Evolutionary conservation across 2,113 vertebrate genomes (phyloP), one percentile per base, ranked within the genome.

Genomic region (Larimichthys polyactis): DNA sequence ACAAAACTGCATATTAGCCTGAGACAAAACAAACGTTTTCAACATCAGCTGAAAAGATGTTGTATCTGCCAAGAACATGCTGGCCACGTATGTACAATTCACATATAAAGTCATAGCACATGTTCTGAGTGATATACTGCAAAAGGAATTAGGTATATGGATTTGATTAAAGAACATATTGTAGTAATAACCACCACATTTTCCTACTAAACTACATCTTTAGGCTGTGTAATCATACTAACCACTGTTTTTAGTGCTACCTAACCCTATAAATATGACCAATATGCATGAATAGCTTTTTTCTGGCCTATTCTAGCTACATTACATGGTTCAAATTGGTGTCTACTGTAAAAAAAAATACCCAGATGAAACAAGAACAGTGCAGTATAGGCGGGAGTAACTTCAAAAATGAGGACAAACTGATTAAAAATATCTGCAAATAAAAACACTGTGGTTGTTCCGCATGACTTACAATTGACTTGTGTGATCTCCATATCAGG

Each of bases 401-500:
- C 15, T 27, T 27, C 5, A 32, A 19, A 24, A 59, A 51, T 19
- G 5, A 19, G 27, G 14, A 58, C 5, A 51, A 12, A 70, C 32
- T 17, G 1, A 51, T 63, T 0, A 60, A 20, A 24, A 65, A 22
- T 11, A 46, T 32, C 32, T 67, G 6, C 20, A 58, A 78, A 75
- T 4, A 36, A 4, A 36, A 8, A 54, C 19, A 19, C 5, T 15
- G 0, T 5, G 16, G 7, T 36, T 40, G 27, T 68, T 40, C 63
- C 63, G 4, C 48, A 60, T 24, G 54, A 91, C 96, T 97, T 94
- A 99, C 98, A 96, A 51, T 99, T 99, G 64, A 98, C 92, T 94
- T 98, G 93, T 57, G 83, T 96, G 85, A 99, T 95, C 71, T 96
- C 95, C 94, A 99, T 90, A 60, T 99, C 97, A 44, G 98, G 98